Evolutionary conservation across 2,888 invertebrate genomes (phyloP).

Genomic region (Megaustenia siamemsis): DNA sequence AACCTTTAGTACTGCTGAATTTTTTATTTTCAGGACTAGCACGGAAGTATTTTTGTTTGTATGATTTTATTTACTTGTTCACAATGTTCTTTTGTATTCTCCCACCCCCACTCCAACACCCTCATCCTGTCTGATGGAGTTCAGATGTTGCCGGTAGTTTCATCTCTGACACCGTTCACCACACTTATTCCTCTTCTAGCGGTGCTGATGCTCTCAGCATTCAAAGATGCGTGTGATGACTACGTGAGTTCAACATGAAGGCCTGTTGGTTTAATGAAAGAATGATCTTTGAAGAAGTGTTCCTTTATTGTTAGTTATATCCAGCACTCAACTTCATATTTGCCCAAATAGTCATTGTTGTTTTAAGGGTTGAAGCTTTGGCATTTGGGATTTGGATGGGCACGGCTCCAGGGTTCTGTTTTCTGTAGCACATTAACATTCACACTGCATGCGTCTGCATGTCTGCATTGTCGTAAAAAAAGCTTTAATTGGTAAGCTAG

Average conservation of each 20-base stretch:
- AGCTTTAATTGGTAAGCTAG: too few relatives aligned
- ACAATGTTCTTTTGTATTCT: constrained; percentile 27
- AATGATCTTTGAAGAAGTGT: not conserved
- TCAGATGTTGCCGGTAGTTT: constrained; percentile 95
- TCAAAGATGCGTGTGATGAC: constrained; percentile 99
- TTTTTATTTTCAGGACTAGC: not conserved
- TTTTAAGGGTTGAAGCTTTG: constrained; percentile 1
- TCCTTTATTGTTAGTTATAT: not conserved
- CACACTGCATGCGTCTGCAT: not conserved
- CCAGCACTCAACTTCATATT: constrained; percentile 1
- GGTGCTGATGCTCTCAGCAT: constrained; percentile 95
- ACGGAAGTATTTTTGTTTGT: not conserved
- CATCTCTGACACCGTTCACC: constrained; percentile 97
- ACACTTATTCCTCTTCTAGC: constrained; percentile 97
- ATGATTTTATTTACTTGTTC: not conserved
- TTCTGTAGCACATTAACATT: constrained; percentile 6
- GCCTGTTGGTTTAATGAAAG: not conserved
- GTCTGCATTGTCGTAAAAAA: not conserved
- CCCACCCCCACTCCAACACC: not conserved
- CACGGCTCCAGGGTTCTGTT: not conserved
- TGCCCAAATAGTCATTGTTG: constrained; percentile 4
- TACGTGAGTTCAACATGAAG: constrained; percentile 83
- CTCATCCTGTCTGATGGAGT: constrained; percentile 31
- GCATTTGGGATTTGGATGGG: not conserved
- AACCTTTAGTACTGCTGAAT: not conserved